These are phyloP conservation scores for Caenorhabditis sp. DNA, from an alignment of 2,888 invertebrate genomes.

Conservation along the genomic window DNA sequence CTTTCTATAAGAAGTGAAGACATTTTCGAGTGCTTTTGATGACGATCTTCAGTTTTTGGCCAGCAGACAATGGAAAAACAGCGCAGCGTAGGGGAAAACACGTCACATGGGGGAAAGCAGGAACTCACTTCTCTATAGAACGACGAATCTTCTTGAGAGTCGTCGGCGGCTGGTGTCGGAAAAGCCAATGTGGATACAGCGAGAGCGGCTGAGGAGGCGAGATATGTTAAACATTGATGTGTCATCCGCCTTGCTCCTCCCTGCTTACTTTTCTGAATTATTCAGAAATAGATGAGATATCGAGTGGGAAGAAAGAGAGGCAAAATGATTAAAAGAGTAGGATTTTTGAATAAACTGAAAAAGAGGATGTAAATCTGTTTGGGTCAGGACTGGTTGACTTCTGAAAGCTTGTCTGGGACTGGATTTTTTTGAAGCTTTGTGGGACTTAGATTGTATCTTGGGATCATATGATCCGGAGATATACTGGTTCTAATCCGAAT, in stretches of 20 bases:
- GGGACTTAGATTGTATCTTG: too few relatives aligned
- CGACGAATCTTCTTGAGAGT: slow-evolving; percentile 49
- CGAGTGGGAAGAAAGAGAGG: neutral
- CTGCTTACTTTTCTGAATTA: slow-evolving; percentile 11
- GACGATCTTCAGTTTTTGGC: neutral
- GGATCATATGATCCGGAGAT: too few relatives aligned
- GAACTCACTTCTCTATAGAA: slow-evolving; percentile 38
- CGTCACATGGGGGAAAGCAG: slow-evolving; percentile 18
- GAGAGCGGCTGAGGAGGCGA: slow-evolving; percentile 52
- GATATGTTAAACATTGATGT: slow-evolving; percentile 59
- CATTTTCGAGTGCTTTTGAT: neutral
- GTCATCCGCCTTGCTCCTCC: slow-evolving; percentile 43
- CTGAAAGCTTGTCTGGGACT: too few relatives aligned
- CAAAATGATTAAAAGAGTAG: neutral
- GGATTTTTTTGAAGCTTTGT: too few relatives aligned
- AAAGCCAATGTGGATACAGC: slow-evolving; percentile 52
- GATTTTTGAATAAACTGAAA: slow-evolving; percentile 1
- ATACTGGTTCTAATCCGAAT: too few relatives aligned
- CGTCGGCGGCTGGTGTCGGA: slow-evolving; percentile 45
- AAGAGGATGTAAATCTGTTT: neutral
- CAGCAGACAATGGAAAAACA: neutral
- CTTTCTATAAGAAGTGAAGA: slow-evolving; percentile 15
- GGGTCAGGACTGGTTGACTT: too few relatives aligned
- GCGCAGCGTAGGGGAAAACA: slow-evolving; percentile 6
- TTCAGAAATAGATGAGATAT: neutral